phyloP scores from a whole-genome alignment of 23 tunicate species.

The Phallusia fumigata region DNA sequence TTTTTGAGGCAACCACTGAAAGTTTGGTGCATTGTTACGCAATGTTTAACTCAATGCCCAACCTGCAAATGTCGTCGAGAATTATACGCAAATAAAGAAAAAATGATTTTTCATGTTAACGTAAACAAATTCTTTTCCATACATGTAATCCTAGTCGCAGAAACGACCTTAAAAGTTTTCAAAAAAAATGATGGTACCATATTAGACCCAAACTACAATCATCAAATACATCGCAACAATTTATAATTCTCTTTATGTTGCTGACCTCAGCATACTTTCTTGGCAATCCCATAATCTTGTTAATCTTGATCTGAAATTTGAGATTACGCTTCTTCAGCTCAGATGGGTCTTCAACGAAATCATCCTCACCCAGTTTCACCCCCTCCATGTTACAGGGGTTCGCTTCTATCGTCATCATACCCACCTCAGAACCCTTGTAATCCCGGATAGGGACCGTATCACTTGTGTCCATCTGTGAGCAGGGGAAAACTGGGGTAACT shows the following conservation, averaged over 20 bases:
- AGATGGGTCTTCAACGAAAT: conserved; percentile 62
- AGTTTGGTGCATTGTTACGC: too few species aligned
- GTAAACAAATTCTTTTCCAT: too few species aligned
- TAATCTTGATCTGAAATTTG: conserved; percentile 52
- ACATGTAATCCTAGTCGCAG: too few species aligned
- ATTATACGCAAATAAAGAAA: too few species aligned
- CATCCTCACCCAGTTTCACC: conserved; percentile 29
- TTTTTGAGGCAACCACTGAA: too few species aligned
- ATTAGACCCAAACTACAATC: not conserved
- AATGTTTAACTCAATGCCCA: too few species aligned
- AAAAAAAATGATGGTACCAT: too few species aligned
- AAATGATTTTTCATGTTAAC: too few species aligned
- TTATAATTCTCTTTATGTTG: too few species aligned
- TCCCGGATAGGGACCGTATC: conserved; percentile 48
- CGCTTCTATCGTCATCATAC: conserved; percentile 31
- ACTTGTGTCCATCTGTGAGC: conserved; percentile 53
- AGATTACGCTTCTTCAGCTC: conserved; percentile 40
- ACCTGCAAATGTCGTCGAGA: too few species aligned
- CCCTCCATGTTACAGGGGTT: conserved; percentile 51
- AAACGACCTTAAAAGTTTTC: too few species aligned
- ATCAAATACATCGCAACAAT: too few species aligned
- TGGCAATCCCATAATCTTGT: conserved; percentile 57
- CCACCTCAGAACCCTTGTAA: conserved; percentile 45
- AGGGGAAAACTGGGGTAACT: not conserved
- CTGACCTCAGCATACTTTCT: conserved; percentile 50